Evolutionary conservation across 2,113 vertebrate genomes (phyloP), one percentile per base, ranked within the genome.

Genomic region (Lonchura striata): DNA sequence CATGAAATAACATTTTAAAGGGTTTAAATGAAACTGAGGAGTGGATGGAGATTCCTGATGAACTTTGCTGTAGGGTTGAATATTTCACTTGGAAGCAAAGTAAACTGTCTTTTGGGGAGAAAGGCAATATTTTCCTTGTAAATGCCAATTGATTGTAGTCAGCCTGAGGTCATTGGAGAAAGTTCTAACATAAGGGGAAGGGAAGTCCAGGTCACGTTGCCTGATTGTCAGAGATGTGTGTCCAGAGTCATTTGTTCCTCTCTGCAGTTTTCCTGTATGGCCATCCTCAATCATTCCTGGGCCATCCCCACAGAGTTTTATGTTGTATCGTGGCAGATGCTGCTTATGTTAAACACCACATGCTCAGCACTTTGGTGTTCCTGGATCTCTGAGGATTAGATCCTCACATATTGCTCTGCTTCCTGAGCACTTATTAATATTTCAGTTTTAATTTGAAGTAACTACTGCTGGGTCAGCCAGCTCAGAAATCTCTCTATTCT

Each of bases 341-440:
- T 80, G 74, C 94, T 78, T 72, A 69, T 81, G 86, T 89, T 91
- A 94, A 92, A 89, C 93, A 92, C 90, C 83, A 86, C 94, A 96
- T 92, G 88, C 84, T 82, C 82, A 95, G 93, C 88, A 76, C 88
- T 96, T 92, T 81, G 85, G 68, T 93, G 92, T 94, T 93, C 79
- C 80, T 86, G 28, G 10, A 9, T 93, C 94, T 95, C 95, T 53
- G 82, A 94, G 95, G 90, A 92, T 90, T 92, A 46, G 46, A 71
- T 81, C 86, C 77, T 95, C 90, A 61, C 86, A 88, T 75, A 88
- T 69, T 93, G 93, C 94, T 95, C 89, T 88, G 76, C 92, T 96
- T 95, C 92, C 80, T 10, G 23, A 93, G 80, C 42, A 13, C 88
- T 96, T 95, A 96, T 72, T 96, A 96, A 93, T 95, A 86, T 93